phyloP scores from a whole-genome alignment of 2,113 vertebrate species.

The Hippocampus zosterae region DNA sequence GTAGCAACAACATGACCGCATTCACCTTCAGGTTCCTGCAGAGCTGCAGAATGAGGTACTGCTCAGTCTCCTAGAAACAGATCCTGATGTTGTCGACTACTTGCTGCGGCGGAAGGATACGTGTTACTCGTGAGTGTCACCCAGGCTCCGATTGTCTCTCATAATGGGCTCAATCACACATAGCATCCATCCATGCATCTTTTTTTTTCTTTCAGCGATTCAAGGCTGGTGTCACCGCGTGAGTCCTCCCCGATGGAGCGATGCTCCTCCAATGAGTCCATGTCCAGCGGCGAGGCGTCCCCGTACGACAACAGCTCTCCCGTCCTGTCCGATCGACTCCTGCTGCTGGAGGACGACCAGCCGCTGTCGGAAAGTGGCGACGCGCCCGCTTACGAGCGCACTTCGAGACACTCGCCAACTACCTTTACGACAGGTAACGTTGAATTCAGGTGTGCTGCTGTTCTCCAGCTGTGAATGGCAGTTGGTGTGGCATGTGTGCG shows the following conservation, averaged over 20 bases:
- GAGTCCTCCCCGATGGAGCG: constrained; percentile 78
- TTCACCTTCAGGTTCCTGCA: constrained; percentile 78
- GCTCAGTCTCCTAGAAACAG: constrained; percentile 87
- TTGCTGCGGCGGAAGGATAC: constrained; percentile 90
- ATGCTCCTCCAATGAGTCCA: constrained; percentile 84
- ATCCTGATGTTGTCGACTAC: constrained; percentile 95
- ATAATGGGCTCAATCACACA: background rate
- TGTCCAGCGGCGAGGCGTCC: constrained; percentile 91
- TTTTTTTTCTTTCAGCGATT: constrained; percentile 69
- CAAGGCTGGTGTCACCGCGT: constrained; percentile 70
- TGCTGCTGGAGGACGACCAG: constrained; percentile 29
- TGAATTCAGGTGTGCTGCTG: background rate
- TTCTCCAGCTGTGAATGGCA: background rate
- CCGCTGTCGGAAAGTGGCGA: background rate
- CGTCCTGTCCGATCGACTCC: constrained; percentile 76
- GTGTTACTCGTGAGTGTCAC: constrained; percentile 82
- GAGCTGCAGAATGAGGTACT: constrained; percentile 96
- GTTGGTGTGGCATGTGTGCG: background rate
- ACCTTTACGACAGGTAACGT: background rate
- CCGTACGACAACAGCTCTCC: constrained; percentile 98
- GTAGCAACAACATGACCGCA: background rate
- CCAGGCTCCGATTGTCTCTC: background rate
- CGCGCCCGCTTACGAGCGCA: background rate
- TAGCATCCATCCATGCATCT: background rate
- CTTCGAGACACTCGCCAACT: background rate